phyloP scores from a whole-genome alignment of 2,797 vertebrate species.

The Danio kyathit region DNA sequence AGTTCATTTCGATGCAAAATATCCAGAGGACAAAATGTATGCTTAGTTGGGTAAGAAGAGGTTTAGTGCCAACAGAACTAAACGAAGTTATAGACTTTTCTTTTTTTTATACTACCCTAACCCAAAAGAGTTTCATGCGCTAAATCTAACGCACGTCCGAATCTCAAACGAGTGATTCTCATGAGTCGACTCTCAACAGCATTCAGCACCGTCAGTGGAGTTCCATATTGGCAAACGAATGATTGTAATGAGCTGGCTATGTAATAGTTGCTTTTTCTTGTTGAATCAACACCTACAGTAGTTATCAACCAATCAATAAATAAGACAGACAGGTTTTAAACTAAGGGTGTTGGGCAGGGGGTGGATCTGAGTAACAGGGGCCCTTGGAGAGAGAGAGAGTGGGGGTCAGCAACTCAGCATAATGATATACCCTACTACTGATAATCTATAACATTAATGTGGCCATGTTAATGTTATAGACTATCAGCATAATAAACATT shows the following conservation, averaged over 20 bases:
- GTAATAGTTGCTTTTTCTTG: too few relatives aligned
- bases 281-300: too few relatives aligned
- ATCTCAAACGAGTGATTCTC: background rate
- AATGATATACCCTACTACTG: too few relatives aligned
- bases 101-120: background rate
- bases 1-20: background rate
- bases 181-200: background rate
- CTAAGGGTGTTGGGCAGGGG: too few relatives aligned
- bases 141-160: background rate
- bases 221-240: background rate
- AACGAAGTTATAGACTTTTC: background rate
- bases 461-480: too few relatives aligned
- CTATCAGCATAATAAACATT: too few relatives aligned
- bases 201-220: background rate
- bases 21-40: background rate
- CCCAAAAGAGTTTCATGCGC: conserved; percentile 2
- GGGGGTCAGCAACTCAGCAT: too few relatives aligned
- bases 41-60: background rate
- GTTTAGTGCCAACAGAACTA: background rate
- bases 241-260: background rate
- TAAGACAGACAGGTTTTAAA: too few relatives aligned
- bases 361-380: too few relatives aligned
- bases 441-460: too few relatives aligned
- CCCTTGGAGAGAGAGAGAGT: too few relatives aligned
- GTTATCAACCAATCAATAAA: too few relatives aligned